These are phyloP conservation scores for Prochilodus magdalenae DNA, from an alignment of 2,113 vertebrate species.

Conservation along the genomic window DNA sequence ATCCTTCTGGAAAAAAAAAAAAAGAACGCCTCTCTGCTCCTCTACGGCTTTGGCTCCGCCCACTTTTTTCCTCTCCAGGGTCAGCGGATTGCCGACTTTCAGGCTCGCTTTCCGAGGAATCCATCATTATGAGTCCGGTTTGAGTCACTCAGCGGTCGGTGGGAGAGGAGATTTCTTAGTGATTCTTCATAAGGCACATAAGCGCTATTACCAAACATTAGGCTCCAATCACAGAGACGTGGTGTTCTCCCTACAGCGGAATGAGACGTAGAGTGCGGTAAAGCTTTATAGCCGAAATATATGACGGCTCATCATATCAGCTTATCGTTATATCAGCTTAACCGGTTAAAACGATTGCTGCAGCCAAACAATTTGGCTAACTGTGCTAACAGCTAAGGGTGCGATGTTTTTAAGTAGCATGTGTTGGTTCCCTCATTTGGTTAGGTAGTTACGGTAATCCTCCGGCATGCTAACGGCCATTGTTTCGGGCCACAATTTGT, in stretches of 20 bases:
- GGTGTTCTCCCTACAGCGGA: not conserved
- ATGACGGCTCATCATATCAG: no score
- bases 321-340: no score
- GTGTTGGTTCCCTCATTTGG: no score
- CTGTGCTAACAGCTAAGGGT: no score
- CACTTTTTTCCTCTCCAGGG: constrained; percentile 29
- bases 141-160: constrained; percentile 26
- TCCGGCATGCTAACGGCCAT: no score
- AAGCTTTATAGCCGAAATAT: no score
- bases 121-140: constrained; percentile 42
- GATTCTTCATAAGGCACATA: not conserved
- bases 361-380: no score
- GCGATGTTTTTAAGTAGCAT: no score
- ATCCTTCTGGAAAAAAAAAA: constrained; percentile 49
- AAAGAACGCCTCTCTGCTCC: constrained; percentile 39
- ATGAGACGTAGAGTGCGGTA: no score
- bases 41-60: not conserved
- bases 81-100: constrained; percentile 33
- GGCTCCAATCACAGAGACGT: not conserved
- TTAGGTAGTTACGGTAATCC: no score
- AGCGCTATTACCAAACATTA: not conserved
- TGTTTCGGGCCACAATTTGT: no score
- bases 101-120: constrained; percentile 32
- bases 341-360: no score
- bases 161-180: constrained; percentile 14